phyloP scores from a whole-genome alignment of 1,140 invertebrate genomes.

The Agrilus planipennis region DNA sequence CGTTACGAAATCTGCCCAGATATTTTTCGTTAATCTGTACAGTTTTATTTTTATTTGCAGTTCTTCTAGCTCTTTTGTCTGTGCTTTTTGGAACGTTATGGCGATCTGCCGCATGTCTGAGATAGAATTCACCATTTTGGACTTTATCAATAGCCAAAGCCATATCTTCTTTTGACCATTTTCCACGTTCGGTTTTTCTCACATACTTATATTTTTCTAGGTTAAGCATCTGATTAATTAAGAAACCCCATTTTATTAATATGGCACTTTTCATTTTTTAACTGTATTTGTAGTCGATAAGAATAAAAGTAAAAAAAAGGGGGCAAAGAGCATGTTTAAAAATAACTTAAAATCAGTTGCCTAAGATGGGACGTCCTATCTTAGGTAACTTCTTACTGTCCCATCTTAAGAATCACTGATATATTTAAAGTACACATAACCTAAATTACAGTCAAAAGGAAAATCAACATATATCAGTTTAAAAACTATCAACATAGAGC shows the following conservation, averaged over 20 bases:
- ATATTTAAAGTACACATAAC: not conserved
- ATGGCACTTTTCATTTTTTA: too few relatives aligned
- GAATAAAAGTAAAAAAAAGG: too few relatives aligned
- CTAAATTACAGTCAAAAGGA: not conserved
- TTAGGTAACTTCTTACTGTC: not conserved
- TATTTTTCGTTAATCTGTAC: not conserved
- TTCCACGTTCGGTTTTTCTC: conserved; percentile 3
- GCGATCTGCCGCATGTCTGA: not conserved
- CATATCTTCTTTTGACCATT: not conserved
- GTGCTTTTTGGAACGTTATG: conserved; percentile 7
- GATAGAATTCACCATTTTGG: not conserved
- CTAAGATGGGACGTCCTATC: not conserved
- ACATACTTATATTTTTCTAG: not conserved
- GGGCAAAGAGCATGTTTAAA: not conserved
- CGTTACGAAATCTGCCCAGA: not conserved
- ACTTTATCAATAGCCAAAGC: not conserved
- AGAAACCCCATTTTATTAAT: not conserved
- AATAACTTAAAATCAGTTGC: not conserved
- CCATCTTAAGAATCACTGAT: not conserved
- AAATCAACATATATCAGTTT: not conserved
- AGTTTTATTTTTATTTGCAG: conserved; percentile 2
- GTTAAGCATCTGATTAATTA: conserved; percentile 1
- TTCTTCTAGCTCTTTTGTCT: not conserved
- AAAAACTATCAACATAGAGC: not conserved
- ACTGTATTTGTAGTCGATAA: too few relatives aligned